Conservation (phyloP, 1,140 invertebrate genomes). For the Venturia canescens region DNA sequence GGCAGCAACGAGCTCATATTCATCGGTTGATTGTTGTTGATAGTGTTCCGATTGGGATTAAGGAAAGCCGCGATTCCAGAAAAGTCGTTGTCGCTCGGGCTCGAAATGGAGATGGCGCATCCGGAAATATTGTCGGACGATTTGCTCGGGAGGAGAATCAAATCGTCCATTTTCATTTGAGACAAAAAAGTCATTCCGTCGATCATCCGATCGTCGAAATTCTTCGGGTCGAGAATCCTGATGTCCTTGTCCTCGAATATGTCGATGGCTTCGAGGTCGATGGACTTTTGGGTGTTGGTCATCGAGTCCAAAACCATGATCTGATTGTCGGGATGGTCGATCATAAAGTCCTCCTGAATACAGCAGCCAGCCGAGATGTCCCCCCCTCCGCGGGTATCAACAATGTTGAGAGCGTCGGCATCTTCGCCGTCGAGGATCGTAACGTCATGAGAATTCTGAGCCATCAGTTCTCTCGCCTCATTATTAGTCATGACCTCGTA, state of each 20-base stretch:
- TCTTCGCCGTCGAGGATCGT: constrained; percentile 72
- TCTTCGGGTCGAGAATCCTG: constrained; percentile 66
- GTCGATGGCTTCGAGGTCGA: constrained; percentile 64
- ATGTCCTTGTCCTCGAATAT: constrained; percentile 71
- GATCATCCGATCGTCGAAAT: constrained; percentile 65
- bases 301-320: constrained; percentile 70
- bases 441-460: constrained; percentile 74
- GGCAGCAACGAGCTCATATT: constrained; percentile 51
- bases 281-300: constrained; percentile 57
- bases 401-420: constrained; percentile 69
- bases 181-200: constrained; percentile 67
- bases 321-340: constrained; percentile 63
- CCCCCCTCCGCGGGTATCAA: constrained; percentile 59
- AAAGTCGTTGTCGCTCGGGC: constrained; percentile 52
- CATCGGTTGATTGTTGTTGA: constrained; percentile 4
- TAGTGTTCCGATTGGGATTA: constrained; percentile 2
- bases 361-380: constrained; percentile 46
- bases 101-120: constrained; percentile 2
- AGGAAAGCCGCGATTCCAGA: constrained; percentile 59
- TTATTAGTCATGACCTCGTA: constrained; percentile 75
- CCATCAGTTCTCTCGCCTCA: constrained; percentile 75
- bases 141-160: constrained; percentile 55
- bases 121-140: background rate
- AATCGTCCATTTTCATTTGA: constrained; percentile 70
- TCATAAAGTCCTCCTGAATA: constrained; percentile 42